phyloP scores from a whole-genome alignment of 2,888 invertebrate species.

The Cyclophora albipunctata region DNA sequence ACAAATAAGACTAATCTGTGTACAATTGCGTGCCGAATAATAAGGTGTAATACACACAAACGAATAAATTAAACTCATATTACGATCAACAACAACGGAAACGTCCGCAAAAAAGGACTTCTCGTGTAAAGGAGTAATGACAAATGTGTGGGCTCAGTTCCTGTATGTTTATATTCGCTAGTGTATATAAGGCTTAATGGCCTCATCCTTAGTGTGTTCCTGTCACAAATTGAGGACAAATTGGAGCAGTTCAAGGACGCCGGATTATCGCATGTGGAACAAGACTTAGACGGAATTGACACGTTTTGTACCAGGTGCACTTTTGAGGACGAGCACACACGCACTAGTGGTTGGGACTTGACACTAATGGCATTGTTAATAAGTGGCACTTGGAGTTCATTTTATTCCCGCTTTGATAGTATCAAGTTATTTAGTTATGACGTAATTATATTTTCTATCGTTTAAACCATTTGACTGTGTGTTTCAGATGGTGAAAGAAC shows the following conservation, averaged over 20 bases:
- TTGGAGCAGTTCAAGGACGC: conserved; percentile 17
- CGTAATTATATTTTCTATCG: no score
- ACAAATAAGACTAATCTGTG: no score
- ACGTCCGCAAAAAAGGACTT: conserved; percentile 24
- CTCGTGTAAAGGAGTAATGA: conserved; percentile 17
- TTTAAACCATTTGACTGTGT: no score
- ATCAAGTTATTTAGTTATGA: no score
- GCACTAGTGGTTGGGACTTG: no score
- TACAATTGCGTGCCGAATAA: no score
- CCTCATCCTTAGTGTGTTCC: conserved; percentile 48
- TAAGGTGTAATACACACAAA: background rate
- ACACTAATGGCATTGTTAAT: no score
- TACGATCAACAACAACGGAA: conserved; percentile 23
- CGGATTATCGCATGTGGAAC: no score
- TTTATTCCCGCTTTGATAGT: no score
- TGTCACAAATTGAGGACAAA: conserved; percentile 37
- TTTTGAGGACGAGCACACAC: background rate
- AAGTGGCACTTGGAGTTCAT: no score
- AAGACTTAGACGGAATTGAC: no score
- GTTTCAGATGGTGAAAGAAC: no score
- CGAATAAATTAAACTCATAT: background rate
- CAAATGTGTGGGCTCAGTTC: conserved; percentile 34
- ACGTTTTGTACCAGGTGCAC: background rate
- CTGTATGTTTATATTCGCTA: conserved; percentile 45
- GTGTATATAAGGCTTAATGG: conserved; percentile 47